These are phyloP conservation scores for Bombycilla garrulus DNA, from an alignment of 2,113 vertebrate genomes.

Conservation along the genomic window DNA sequence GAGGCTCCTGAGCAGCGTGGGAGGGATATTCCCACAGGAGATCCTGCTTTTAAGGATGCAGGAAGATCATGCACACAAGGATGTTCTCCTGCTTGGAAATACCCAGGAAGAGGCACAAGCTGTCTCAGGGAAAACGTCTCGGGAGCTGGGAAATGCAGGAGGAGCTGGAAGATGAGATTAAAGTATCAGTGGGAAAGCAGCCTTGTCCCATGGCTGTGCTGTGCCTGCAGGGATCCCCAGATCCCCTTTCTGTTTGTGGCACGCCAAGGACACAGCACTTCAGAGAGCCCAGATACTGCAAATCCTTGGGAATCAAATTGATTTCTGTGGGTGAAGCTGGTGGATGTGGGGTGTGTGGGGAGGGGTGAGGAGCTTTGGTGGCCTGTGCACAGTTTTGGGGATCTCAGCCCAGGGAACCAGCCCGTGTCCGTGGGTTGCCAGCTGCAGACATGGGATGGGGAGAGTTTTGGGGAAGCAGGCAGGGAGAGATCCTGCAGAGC, in stretches of 20 bases:
- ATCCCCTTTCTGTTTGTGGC: background rate
- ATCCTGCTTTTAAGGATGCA: background rate
- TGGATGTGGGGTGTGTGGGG: background rate
- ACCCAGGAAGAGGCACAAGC: background rate
- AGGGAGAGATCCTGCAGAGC: background rate
- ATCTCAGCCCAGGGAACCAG: fast-evolving
- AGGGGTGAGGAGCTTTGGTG: background rate
- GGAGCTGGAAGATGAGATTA: background rate
- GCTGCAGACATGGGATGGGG: fast-evolving
- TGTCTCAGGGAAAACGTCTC: background rate
- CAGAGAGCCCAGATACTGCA: background rate
- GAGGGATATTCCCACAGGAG: background rate
- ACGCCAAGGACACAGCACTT: background rate
- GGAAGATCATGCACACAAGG: background rate
- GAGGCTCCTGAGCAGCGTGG: background rate
- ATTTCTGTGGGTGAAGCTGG: background rate
- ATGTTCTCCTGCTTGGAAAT: background rate
- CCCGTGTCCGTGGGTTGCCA: fast-evolving
- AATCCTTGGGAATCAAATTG: background rate
- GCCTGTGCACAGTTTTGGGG: background rate
- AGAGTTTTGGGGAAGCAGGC: background rate
- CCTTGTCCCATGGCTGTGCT: background rate
- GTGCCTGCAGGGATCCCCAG: background rate
- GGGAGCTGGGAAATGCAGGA: background rate
- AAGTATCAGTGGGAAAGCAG: background rate